phyloP scores from a whole-genome alignment of 2,888 invertebrate species.

The Orthosia gracilis region DNA sequence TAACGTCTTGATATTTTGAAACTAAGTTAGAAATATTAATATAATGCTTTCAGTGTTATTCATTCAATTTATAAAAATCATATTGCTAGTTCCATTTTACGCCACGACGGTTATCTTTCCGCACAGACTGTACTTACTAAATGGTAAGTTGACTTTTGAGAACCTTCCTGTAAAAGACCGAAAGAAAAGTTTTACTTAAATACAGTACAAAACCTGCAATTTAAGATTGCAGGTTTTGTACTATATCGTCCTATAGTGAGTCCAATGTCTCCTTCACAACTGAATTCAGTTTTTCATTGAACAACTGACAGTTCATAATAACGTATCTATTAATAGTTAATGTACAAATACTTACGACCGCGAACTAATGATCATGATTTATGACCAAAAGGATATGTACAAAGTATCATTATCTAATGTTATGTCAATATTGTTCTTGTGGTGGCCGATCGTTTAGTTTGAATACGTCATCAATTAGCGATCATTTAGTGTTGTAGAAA shows the following conservation, averaged over 20 bases:
- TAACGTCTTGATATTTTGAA: too few species aligned
- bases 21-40: too few species aligned
- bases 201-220: not conserved
- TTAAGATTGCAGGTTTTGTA: too few species aligned
- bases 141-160: not conserved
- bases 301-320: slow-evolving; percentile 24
- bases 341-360: slow-evolving; percentile 30
- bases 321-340: slow-evolving; percentile 49
- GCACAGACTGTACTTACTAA: too few species aligned
- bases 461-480: slow-evolving; percentile 60
- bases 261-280: not conserved
- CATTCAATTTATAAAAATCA: too few species aligned
- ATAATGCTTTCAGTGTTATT: too few species aligned
- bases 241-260: not conserved
- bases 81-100: too few species aligned
- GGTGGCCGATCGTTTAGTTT: slow-evolving; percentile 38
- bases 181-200: not conserved
- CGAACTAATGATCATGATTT: slow-evolving; percentile 63
- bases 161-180: not conserved
- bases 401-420: slow-evolving; percentile 61
- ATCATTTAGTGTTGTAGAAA: slow-evolving; percentile 51
- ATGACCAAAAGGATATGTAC: slow-evolving; percentile 56
- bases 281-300: slow-evolving; percentile 33
- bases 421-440: slow-evolving; percentile 61
- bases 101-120: too few species aligned